phyloP scores from a whole-genome alignment of 2,888 invertebrate genomes.

The Drosophila mulleri region DNA sequence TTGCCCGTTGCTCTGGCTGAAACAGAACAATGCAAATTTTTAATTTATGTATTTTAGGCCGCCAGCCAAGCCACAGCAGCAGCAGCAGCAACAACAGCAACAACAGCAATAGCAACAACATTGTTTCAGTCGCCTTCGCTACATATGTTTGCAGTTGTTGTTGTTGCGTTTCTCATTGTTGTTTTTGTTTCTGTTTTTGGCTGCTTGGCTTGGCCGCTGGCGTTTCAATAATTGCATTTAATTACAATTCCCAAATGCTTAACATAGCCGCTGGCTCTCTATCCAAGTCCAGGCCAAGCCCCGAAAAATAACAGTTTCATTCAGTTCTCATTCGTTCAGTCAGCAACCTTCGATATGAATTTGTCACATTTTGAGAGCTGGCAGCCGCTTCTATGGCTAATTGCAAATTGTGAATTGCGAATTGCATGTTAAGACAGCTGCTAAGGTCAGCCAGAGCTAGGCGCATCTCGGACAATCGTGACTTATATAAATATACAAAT shows the following conservation, averaged over 20 bases:
- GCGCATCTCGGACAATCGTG: slow-evolving; percentile 65
- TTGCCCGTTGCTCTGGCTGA: slow-evolving; percentile 43
- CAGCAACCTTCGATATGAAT: slow-evolving; percentile 55
- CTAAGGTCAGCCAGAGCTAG: slow-evolving; percentile 61
- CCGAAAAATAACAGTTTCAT: slow-evolving; percentile 19
- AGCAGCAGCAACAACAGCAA: slow-evolving; percentile 22
- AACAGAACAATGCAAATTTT: slow-evolving; percentile 82
- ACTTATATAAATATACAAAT: slow-evolving; percentile 53
- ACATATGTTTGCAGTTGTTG: slow-evolving; percentile 63
- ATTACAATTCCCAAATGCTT: slow-evolving; percentile 75
- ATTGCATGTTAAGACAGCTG: slow-evolving; percentile 69
- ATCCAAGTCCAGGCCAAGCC: slow-evolving; percentile 51
- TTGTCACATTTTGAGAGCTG: slow-evolving; percentile 63
- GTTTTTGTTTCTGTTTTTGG: slow-evolving; percentile 3
- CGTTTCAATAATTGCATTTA: slow-evolving; percentile 84
- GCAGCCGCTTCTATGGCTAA: slow-evolving; percentile 54
- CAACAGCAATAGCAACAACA: slow-evolving; percentile 21
- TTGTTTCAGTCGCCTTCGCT: slow-evolving; percentile 54
- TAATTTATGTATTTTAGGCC: slow-evolving; percentile 81
- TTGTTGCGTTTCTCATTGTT: slow-evolving; percentile 49
- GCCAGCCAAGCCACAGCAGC: slow-evolving; percentile 35
- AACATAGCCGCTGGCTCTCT: slow-evolving; percentile 41
- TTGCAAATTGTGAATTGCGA: slow-evolving; percentile 70
- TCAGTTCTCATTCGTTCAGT: too few relatives aligned
- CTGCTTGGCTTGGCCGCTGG: slow-evolving; percentile 62